Evolutionary conservation across 35 echinoderm and acorn worm genomes (phyloP), one percentile per base, ranked within the genome.

Genomic region (Strongylocentrotus purpuratus): DNA sequence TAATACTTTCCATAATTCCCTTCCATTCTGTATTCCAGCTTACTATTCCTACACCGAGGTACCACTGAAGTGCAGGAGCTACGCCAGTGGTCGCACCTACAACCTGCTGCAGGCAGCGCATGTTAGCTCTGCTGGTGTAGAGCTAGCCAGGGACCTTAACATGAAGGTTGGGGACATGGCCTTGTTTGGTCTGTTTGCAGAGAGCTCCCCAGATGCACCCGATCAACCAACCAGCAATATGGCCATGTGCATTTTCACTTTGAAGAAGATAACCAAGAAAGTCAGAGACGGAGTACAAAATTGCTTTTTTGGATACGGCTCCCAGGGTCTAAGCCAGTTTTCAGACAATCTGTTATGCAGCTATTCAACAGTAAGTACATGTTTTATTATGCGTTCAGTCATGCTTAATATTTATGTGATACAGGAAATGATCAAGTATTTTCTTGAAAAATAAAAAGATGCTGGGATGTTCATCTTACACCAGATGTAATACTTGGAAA

Each of bases 21-120:
- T 41, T 41, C 35, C 35, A 41, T 78, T 70, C 61, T 78, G 28
- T 28, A 78, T 86, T 96, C 7, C 94, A 96, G 97, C 71, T 95
- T 96, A 94, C 46, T 96, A 94, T 92, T 95, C 97, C 18, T 96
- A 96, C 90, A 98, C 96, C 47, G 97, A 98, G 86, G 52, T 96
- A 46, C 55, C 91, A 12, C 85, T 98, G 32, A 45, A 88, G 9
- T 98, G 97, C 78, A 94, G 32, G 12, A 94, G 41, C 71, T 32
- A 20, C 28, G 87, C 46, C 11, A 71, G 86, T 33, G 88, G 93
- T 32, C 65, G 92, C 12, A 78, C 28, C 31, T 96, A 95, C 52
- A 95, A 96, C 86, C 61, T 98, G 22, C 92, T 96, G 4, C 96
- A 96, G 65, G 95, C 97, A 85, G 97, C 96, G 7, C 96, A 95